Evolutionary conservation across 1,140 invertebrate genomes (phyloP), one percentile per base, ranked within the genome.

Genomic region (Ceratina calcarata): DNA sequence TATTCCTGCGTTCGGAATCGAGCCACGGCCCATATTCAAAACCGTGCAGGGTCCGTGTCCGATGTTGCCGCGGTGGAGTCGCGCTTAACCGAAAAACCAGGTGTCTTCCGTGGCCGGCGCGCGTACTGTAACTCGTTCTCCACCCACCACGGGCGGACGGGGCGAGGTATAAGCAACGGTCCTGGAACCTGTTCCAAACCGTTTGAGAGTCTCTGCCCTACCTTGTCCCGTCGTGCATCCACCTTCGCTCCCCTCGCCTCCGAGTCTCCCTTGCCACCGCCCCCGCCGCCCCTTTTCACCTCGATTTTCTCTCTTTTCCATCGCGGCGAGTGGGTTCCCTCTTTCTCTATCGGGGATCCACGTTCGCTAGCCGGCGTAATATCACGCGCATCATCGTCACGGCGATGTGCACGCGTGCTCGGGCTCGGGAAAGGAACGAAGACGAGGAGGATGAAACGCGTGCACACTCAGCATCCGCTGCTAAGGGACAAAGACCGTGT

Each of bases 361-460:
- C 85, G 83, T 88, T 86, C 83, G 82, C 82, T 77, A 64, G 78
- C 75, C 68, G 55, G 89, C 88, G 88, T 89, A 90, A 90, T 89
- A 90, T 90, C 89, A 89, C 87, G 78, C 87, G 87, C 89, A 84
- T 89, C 87, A 90, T 90, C 89, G 87, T 88, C 80, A 83, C 85
- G 80, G 76, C 76, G 88, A 87, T 88, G 80, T 85, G 86, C 87
- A 87, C 84, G 85, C 83, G 88, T 87, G 83, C 80, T 75, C 78
- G 62, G 66, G 57, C 60, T 53, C 53, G 57, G 58, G 55, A 37
- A 57, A 65, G 57, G 20, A 37, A 68, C 45, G 72, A 58, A 73
- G 78, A 72, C 60, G 24, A 83, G 20, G 57, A 74, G 81, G 49
- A 64, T 74, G 74, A 69, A 73, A 73, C 70, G 64, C n/a, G 53